phyloP scores from a whole-genome alignment of 64 coral and sea anemone species.

The Pocillopora damicornis region DNA sequence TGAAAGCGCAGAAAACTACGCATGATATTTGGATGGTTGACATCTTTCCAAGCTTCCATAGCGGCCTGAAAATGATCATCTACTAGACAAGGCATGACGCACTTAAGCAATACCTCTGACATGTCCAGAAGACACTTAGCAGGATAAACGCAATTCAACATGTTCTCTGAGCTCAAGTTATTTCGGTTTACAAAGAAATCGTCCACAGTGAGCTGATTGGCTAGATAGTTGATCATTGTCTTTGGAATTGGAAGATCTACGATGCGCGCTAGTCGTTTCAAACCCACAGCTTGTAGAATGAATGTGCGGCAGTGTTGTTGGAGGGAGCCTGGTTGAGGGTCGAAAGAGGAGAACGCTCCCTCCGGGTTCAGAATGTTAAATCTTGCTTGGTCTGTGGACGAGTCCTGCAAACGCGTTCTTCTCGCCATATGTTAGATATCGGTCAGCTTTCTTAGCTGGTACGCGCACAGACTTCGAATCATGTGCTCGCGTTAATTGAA shows the following conservation, averaged over 20 bases:
- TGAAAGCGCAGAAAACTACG: constrained; percentile 45
- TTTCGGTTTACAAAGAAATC: constrained; percentile 88
- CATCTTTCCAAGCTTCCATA: constrained; percentile 60
- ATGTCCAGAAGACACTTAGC: constrained; percentile 90
- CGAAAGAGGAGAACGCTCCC: neutral
- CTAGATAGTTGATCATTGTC: constrained; percentile 63
- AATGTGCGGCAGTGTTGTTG: constrained; percentile 79
- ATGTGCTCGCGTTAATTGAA: neutral
- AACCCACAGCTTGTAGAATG: constrained; percentile 72
- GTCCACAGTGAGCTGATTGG: constrained; percentile 76
- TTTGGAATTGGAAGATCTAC: constrained; percentile 78
- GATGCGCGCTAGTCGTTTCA: constrained; percentile 76
- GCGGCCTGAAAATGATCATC: constrained; percentile 50
- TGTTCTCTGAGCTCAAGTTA: constrained; percentile 65
- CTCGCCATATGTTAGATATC: constrained; percentile 47
- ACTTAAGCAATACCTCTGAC: constrained; percentile 80
- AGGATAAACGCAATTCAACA: constrained; percentile 78
- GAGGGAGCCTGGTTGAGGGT: constrained; percentile 41
- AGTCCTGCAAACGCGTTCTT: constrained; percentile 58
- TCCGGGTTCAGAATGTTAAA: constrained; percentile 65
- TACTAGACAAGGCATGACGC: constrained; percentile 51
- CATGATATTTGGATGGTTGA: constrained; percentile 72
- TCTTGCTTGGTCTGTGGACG: constrained; percentile 39
- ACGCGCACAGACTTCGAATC: neutral
- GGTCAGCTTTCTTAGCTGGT: neutral